Evolutionary conservation across 2,888 invertebrate species (phyloP), one percentile per base, ranked within the genome.

Genomic region (Corythucha ciliata): DNA sequence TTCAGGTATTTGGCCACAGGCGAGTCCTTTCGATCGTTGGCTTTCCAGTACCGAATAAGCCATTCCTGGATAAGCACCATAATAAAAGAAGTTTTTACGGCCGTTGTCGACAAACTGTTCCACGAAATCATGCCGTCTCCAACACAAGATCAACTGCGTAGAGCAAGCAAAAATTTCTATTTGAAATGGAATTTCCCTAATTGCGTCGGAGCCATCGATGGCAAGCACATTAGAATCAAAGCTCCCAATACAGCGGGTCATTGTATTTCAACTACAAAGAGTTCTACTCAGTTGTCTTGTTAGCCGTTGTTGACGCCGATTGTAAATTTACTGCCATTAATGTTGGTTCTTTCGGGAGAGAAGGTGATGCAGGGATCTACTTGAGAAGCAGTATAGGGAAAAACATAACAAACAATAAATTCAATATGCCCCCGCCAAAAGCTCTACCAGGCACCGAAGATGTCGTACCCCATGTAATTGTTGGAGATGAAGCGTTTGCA

Each of bases 141-240:
- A n/a, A 49, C 55, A 22, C 29, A 39, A 34, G 40, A 51, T 32
- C 52, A 58, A 44, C 54, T 58, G 57, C 16, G 50, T 3, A 33
- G 39, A 14, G 40, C 56, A 42, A 45, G 54, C 18, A 22, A 39
- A 50, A 40, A 8, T 29, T 59, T 59, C 32, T 41, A 58, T 27
- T 37, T 16, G 20, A 16, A n/a, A 51, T 62, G 61, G 60, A 57
- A 62, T 51, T 63, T 62, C 56, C 58, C 46, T 49, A 57, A 52
- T 59, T 55, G 44, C 48, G 54, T 25, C 55, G 48, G 59, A 20
- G 42, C 61, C 45, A 44, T 63, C 26, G 63, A 62, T 51, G 60
- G 63, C 18, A 64, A 63, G 53, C 63, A 62, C 58, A 53, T 63
- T 24, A 53, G 44, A 33, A 62, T 63, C 52, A 50, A 58, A 48